A percentile compares a stretch with the other conserved stretches of the same genome.
phyloP scores from a whole-genome alignment of 2,113 vertebrate genomes.

The Charina bottae region DNA sequence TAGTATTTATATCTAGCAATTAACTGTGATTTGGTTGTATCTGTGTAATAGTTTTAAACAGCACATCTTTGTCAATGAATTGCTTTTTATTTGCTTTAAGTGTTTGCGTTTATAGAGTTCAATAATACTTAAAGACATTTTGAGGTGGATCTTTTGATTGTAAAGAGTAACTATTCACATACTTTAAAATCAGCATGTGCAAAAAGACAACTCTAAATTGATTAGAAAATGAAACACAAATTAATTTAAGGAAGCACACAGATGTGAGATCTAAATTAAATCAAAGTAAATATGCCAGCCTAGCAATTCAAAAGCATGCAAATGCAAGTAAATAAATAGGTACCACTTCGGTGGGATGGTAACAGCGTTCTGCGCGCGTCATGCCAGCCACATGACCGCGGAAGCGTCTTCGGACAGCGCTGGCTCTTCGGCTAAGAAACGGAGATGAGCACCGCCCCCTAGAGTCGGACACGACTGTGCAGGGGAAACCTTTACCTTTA shows the following conservation, averaged over 20 bases:
- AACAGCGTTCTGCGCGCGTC: too few species aligned
- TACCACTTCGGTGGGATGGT: too few species aligned
- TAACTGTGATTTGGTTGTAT: not conserved
- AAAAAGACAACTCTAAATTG: not conserved
- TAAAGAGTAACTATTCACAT: slow-evolving; percentile 19
- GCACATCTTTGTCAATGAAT: slow-evolving; percentile 26
- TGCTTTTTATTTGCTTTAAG: slow-evolving; percentile 11
- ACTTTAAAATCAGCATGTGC: not conserved
- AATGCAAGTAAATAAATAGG: too few species aligned
- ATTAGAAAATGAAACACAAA: not conserved
- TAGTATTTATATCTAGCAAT: not conserved
- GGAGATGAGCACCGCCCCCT: too few species aligned
- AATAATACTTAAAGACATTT: not conserved
- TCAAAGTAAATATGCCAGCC: not conserved
- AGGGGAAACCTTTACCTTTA: too few species aligned
- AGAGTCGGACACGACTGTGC: too few species aligned
- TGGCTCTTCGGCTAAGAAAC: too few species aligned
- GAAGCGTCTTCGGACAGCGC: too few species aligned
- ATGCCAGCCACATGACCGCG: too few species aligned
- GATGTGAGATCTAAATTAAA: slow-evolving; percentile 4
- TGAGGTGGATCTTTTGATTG: not conserved
- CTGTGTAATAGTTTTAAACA: not conserved
- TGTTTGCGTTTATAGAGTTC: not conserved
- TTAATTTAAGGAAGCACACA: not conserved
- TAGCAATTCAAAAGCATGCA: too few species aligned